Base-by-base conservation (phyloP, 2,888 invertebrate species). In the Iphiclides podalirius region DNA sequence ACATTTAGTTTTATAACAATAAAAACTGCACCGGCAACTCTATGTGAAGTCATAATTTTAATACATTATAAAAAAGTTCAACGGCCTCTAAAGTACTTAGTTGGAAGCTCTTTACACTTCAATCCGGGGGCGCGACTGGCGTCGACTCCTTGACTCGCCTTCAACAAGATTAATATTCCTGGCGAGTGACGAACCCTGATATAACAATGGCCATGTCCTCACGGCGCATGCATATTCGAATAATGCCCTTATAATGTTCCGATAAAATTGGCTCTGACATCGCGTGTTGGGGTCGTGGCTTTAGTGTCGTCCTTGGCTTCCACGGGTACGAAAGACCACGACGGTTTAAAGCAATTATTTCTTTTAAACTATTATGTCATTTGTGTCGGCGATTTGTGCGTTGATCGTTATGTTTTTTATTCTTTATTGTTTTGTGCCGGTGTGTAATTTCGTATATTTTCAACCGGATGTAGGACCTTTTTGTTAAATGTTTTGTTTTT, bases 201-300 rank as follows among this genome's bases (percentile, higher is more conserved):
- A 75, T 73, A 77, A 85, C 85, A 85, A 84, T 85, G 72, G 82
- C 65, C 68, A 68, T 70, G 74, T 70, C 70, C 74, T 75, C 78
- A 75, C 76, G 72, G 78, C 82, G 84, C 83, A 79, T 85, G 85
- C 81, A 85, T 87, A 84, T 83, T 77, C 78, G 78, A 76, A 83
- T 86, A 88, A 87, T 84, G 76, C 79, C 87, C 86, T 84, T 88
- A 85, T 81, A 80, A 84, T 81, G 84, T 77, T 82, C 69, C 78
- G 78, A 84, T 83, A 75, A 81, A 79, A 85, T 84, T 78, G 83
- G 70, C 75, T 77, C 65, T 68, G 73, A 67, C 71, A 66, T 76
- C 68, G 73, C 79, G 75, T 72, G 79, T 60, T 62, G 63, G 67
- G 72, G 75, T 75, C 66, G 65, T 57, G 58, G 57, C 69, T 67